Conservation (phyloP, 1,140 invertebrate genomes). For the Cyclina sinensis region DNA sequence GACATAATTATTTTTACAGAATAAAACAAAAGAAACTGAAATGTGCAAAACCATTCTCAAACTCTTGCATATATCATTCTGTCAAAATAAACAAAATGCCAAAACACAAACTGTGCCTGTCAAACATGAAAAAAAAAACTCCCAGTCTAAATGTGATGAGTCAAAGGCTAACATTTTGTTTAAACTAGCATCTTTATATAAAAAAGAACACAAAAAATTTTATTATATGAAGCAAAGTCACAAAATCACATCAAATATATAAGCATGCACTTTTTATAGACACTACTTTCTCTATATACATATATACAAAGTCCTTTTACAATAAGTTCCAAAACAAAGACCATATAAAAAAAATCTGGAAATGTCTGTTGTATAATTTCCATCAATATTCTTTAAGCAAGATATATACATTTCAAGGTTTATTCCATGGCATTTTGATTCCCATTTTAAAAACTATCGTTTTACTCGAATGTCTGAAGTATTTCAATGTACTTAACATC, state of each 20-base stretch:
- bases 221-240: background rate
- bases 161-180: background rate
- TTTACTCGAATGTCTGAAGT: background rate
- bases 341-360: constrained; percentile 27
- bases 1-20: no score
- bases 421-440: background rate
- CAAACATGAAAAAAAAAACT: background rate
- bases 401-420: constrained; percentile 50
- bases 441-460: background rate
- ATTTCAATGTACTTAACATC: no score
- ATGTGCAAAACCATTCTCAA: no score
- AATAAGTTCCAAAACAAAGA: constrained; percentile 8
- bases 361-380: constrained; percentile 40
- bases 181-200: constrained; percentile 9
- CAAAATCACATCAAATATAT: constrained; percentile 38
- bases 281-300: constrained; percentile 28
- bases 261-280: constrained; percentile 52
- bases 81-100: constrained; percentile 6
- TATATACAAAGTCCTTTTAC: constrained; percentile 41
- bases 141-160: background rate
- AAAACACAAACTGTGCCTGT: constrained; percentile 10
- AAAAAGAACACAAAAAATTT: background rate
- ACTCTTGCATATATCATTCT: no score
- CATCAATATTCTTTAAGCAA: constrained; percentile 15
- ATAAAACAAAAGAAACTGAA: no score